Evolutionary conservation across 2,113 vertebrate species (phyloP).

Genomic region (Corvus hawaiiensis): DNA sequence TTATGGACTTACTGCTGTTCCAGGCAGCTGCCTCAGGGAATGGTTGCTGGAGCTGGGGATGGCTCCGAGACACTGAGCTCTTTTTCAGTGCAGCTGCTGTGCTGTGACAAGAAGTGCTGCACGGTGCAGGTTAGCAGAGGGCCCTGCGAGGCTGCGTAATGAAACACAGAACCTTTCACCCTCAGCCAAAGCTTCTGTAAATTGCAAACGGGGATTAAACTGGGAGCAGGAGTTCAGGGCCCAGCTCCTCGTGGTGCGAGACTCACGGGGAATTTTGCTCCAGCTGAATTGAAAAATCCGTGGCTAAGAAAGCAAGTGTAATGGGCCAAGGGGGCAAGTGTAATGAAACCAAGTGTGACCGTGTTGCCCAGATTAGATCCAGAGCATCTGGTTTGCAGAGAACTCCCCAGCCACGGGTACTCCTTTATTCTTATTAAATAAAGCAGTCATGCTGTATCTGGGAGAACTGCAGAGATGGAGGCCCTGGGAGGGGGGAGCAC

Average conservation of each 20-base stretch:
- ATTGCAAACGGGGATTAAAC: slow-evolving; percentile 41
- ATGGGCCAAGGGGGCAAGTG: neutral
- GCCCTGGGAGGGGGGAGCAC: neutral
- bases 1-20: neutral
- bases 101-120: neutral
- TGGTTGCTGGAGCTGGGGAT: neutral
- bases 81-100: neutral
- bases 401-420: neutral
- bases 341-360: neutral
- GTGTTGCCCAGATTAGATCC: neutral
- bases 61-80: neutral
- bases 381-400: neutral
- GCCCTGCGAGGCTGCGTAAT: neutral
- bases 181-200: slow-evolving; percentile 42
- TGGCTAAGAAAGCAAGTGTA: neutral
- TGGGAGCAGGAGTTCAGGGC: neutral
- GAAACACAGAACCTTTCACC: slow-evolving; percentile 37
- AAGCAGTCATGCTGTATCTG: slow-evolving; percentile 6
- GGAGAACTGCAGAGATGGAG: neutral
- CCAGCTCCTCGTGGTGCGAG: neutral
- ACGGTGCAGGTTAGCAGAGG: neutral
- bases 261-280: neutral
- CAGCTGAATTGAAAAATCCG: neutral
- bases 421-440: neutral
- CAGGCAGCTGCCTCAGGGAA: neutral